Percentiles rank a stretch among this genome's conserved stretches.
Evolutionary conservation across 2,888 invertebrate genomes (phyloP).

Genomic region (Incurvaria masculella): DNA sequence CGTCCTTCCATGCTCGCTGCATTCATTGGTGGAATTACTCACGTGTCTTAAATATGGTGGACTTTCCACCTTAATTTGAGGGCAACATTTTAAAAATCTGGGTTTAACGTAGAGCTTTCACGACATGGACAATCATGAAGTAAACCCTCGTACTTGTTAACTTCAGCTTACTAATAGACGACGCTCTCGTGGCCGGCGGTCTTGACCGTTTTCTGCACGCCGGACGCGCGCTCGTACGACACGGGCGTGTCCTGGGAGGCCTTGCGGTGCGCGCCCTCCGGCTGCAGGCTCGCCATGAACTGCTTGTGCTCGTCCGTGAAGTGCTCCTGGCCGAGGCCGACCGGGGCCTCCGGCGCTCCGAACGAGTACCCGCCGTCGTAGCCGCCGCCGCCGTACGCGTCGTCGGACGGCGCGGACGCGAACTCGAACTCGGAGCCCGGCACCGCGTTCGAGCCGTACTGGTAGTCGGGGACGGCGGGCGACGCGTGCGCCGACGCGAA

Average conservation of each 20-base stretch:
- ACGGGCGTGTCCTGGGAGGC: constrained; percentile 29
- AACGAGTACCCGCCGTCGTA: not conserved
- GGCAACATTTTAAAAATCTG: too few relatives aligned
- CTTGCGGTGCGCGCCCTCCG: constrained; percentile 17
- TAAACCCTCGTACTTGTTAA: too few relatives aligned
- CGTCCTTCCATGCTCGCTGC: too few relatives aligned
- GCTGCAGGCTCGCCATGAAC: not conserved
- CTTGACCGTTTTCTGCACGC: constrained; percentile 35
- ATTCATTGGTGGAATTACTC: too few relatives aligned
- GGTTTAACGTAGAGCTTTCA: too few relatives aligned
- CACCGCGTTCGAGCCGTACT: not conserved
- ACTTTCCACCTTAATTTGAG: too few relatives aligned
- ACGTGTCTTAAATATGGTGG: too few relatives aligned
- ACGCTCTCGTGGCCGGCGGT: constrained; percentile 37
- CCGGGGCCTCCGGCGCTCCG: constrained; percentile 12
- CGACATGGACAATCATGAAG: too few relatives aligned
- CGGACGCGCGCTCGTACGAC: constrained; percentile 36
- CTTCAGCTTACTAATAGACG: constrained; percentile 31
- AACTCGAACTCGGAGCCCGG: not conserved
- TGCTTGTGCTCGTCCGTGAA: constrained; percentile 5
- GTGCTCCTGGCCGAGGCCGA: constrained; percentile 9
- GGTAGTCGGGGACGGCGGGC: constrained; percentile 14
- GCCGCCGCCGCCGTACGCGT: not conserved
- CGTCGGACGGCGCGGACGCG: not conserved
- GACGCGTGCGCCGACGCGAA: constrained; percentile 15